Evolutionary conservation across 1,140 invertebrate genomes (phyloP), one percentile per base, ranked within the genome.

Genomic region (Cydia strobilella): DNA sequence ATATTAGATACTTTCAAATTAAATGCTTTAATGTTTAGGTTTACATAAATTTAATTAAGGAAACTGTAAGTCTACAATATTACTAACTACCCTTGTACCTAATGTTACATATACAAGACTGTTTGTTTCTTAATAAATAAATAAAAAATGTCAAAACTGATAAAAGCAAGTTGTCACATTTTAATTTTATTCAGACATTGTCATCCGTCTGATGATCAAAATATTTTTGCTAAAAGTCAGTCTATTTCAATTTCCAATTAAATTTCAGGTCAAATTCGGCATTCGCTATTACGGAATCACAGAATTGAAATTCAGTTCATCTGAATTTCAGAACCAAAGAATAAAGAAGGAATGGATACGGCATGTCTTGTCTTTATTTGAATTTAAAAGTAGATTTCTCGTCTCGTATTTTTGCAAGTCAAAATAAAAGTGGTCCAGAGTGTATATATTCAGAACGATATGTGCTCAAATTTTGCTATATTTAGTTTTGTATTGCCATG

Each of bases 311-410:
- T 69, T 35, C 65, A 69, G 12, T n/a, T 31, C 25, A 69, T 69
- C 31, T 69, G 65, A 69, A 69, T 13, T 69, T 69, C 65, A 69
- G 9, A 39, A 51, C n/a, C 48, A 18, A 10, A 15, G 65, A 18
- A 35, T 35, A 66, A 20, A 66, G 63, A 27, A 35, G 13, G 65
- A 35, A 69, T 18, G 31, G 31, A 69, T 15, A 15, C n/a, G 63
- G 54, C 54, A 59, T 23, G 48, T 6, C 27, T 27, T 27, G 31
- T 31, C 63, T 27, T 7, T 35, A 69, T 69, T 35, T 69, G 31
- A 69, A 69, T 35, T 69, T 69, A n/a, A 35, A 69, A 69, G 31
- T 18, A 35, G 27, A 35, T 69, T 69, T 69, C 65, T 9, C n/a
- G 65, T 69, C 65, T 31, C 65, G 65, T 18, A 15, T 35, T 35